Base-by-base conservation (phyloP, 2,797 vertebrate species). In the Myoxocephalus aenaeus region DNA sequence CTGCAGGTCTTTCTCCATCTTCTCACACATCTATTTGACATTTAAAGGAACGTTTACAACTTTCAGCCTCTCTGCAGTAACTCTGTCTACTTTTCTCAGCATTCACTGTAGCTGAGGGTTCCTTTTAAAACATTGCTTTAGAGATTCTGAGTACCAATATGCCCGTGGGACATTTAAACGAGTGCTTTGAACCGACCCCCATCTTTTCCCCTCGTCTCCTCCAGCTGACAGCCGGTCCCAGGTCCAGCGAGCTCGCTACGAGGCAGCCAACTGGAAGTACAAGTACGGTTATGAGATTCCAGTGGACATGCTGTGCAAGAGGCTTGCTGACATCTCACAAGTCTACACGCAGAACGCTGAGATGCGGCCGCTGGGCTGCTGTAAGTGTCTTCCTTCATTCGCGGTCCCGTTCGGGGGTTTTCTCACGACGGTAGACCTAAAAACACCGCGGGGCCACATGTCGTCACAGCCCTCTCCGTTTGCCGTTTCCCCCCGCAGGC, bases 321-420 rank as follows among this genome's bases (percentile, higher is more conserved):
- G 98, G 90, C 96, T 99, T 54, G 98, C 98, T 34, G 98, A 99
- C 88, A 97, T 99, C 94, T 99, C 98, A 75, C 98, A 99, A 92
- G 98, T 99, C 82, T 99, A 99, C 93, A 99, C 98, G 1, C 98
- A 99, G 70, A 99, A 99, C 58, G 98, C 98, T 62, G 98, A 99
- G 94, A 99, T 99, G 98, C 96, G 98, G 88, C 98, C 98, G 53
- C 96, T 99, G 73, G 98, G 98, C 85, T 99, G 98, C 90, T 99
- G 98, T 99, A 92, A 96, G 98, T 96, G 82, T 59, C 3, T 46
- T 2, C 3, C 22, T 10, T 20, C 0, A 8, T 11, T 29, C 12
- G 6, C 18, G 42, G n/a, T 46, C 10, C 2, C 7, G 38, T 63
- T 40, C 8, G 2, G 17, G 25, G 1, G 1, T 38, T 62, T 38